Evolutionary conservation across 1,140 invertebrate species (phyloP).

Genomic region (Philotrypesis tridentata): DNA sequence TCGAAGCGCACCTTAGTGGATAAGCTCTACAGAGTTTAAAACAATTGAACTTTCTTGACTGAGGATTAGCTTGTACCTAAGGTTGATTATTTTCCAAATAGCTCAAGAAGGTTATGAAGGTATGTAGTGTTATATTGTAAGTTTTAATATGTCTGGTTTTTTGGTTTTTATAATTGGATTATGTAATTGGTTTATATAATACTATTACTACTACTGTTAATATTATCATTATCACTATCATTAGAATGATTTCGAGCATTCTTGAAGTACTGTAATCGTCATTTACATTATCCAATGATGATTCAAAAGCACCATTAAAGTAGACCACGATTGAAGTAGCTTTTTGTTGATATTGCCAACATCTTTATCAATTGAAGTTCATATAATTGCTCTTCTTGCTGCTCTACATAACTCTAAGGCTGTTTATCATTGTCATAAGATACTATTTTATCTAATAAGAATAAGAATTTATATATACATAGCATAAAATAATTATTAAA

Average conservation of each 20-base stretch:
- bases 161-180: constrained; percentile 8
- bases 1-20: constrained; percentile 71
- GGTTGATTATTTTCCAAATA: too few species aligned
- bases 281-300: constrained; percentile 74
- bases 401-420: constrained; percentile 83
- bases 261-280: constrained; percentile 85
- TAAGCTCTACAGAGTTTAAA: constrained; percentile 73
- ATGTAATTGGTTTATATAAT: background rate
- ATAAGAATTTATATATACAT: background rate
- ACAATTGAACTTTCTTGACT: too few species aligned
- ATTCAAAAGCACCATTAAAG: constrained; percentile 69
- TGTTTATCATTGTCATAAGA: constrained; percentile 90
- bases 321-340: constrained; percentile 82
- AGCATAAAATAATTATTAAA: constrained; percentile 32
- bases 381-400: constrained; percentile 86
- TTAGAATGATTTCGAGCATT: constrained; percentile 81
- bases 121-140: too few species aligned
- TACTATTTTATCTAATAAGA: constrained; percentile 58
- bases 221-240: constrained; percentile 45
- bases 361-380: constrained; percentile 84
- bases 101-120: too few species aligned
- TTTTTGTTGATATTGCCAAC: constrained; percentile 89
- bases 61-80: too few species aligned
- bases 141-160: too few species aligned
- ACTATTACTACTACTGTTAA: background rate